Evolutionary conservation across 2,113 vertebrate species (phyloP).

Genomic region (Siniperca knerii): DNA sequence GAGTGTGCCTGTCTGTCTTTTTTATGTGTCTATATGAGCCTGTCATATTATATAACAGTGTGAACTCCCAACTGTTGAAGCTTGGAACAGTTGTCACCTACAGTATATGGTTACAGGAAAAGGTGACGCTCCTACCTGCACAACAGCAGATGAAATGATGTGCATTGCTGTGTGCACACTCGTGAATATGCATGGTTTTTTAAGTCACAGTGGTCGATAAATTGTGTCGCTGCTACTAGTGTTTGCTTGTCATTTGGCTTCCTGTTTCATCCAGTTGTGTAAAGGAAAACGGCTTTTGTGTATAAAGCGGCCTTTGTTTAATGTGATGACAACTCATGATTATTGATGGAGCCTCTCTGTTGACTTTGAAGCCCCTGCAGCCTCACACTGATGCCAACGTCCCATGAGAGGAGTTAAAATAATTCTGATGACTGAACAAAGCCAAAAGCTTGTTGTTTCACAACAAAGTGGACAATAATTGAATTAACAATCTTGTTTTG

Average conservation of each 20-base stretch:
- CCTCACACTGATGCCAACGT: neutral
- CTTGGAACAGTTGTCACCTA: neutral
- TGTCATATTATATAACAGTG: neutral
- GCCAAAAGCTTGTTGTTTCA: neutral
- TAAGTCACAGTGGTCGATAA: neutral
- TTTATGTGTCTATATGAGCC: neutral
- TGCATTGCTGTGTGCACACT: neutral
- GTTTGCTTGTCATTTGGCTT: constrained; percentile 49
- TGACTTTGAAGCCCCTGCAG: constrained; percentile 31
- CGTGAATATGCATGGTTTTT: neutral
- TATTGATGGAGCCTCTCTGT: constrained; percentile 17
- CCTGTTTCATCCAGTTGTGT: constrained; percentile 34
- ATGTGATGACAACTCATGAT: constrained; percentile 36
- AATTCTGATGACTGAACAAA: neutral
- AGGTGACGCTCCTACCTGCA: neutral
- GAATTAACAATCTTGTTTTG: neutral
- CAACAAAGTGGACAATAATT: neutral
- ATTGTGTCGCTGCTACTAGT: neutral
- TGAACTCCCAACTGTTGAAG: neutral
- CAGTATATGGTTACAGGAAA: neutral
- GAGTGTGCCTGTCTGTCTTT: neutral
- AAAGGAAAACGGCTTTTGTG: constrained; percentile 7
- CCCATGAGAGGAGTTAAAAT: neutral
- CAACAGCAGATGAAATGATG: neutral
- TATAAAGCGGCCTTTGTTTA: constrained; percentile 19